A percentile compares a stretch with the other conserved stretches of the same genome.
These are phyloP conservation scores for Drosophila conformis DNA, from an alignment of 2,888 invertebrate genomes.

Conservation along the genomic window DNA sequence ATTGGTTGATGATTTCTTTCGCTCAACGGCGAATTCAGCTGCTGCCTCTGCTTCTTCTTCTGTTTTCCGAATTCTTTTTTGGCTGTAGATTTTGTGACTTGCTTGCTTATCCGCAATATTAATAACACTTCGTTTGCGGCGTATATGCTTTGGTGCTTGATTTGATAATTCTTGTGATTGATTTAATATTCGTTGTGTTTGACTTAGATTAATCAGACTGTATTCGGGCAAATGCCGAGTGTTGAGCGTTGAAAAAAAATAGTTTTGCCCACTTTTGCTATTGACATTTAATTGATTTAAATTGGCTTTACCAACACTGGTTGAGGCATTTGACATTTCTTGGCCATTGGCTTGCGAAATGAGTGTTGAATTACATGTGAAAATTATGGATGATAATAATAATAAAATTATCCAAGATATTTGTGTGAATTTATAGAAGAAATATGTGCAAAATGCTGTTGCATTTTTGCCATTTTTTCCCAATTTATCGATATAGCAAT, in stretches of 20 bases:
- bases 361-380: constrained; percentile 28
- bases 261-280: constrained; percentile 10
- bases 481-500: not conserved
- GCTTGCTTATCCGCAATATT: not conserved
- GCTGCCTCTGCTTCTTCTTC: not conserved
- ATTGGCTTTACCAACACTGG: constrained; percentile 19
- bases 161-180: constrained; percentile 1
- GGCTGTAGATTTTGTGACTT: not conserved
- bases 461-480: not conserved
- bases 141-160: constrained; percentile 3
- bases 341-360: constrained; percentile 43
- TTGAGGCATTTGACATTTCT: constrained; percentile 7
- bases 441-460: constrained; percentile 28
- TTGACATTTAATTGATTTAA: constrained; percentile 2
- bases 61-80: not conserved
- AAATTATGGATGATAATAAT: constrained; percentile 50
- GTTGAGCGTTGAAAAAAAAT: constrained; percentile 7
- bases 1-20: not conserved
- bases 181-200: constrained; percentile 9
- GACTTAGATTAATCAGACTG: constrained; percentile 70
- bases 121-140: not conserved
- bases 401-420: constrained; percentile 57
- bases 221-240: constrained; percentile 40
- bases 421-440: constrained; percentile 42
- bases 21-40: not conserved